Base-by-base conservation (phyloP, 2,888 invertebrate species). In the Cinara cedri region DNA sequence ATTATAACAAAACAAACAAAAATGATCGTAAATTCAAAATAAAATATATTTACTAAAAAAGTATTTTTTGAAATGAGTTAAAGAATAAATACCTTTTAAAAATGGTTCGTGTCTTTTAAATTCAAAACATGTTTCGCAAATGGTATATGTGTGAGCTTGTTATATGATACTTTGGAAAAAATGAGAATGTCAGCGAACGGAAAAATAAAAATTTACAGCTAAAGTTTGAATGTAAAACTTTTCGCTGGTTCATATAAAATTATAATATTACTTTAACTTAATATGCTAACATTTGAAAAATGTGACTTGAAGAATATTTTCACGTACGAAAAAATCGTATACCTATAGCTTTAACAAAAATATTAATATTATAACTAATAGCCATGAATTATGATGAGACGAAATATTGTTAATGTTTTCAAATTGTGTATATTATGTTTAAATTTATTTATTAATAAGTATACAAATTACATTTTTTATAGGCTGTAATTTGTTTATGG, bases 221-320 rank as follows among this genome's bases (percentile, higher is more conserved):
- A 19, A 34, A 70, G 49, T 68, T 68, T 68, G 49, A 68, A 26
- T 24, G 49, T 34, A 66, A 66, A 66, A 66, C 26, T 66, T 49
- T 68, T n/a, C n/a, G n/a, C n/a, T 11, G 49, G 8, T 51, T 19
- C 26, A 26, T 68, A 13, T 68, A 26, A 13, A 51, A 68, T 68
- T 26, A 51, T n/a, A 26, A n/a, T 24, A 51, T 49, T 68, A 51
- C 49, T 49, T 34, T 34, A 34, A 34, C 34, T 34, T 68, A 13
- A 68, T 68, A n/a, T 1, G 26, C n/a, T n/a, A 16, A 51, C 26
- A 68, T 51, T n/a, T 8, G 26, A 51, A 51, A 68, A 24, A 49
- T 6, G 26, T 3, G 26, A 51, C n/a, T 51, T n/a, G n/a, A 26
- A n/a, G n/a, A 68, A n/a, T 51, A 13, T 13, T 49, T 11, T 51